Evolutionary conservation across 2,113 vertebrate species (phyloP).

Genomic region (Anguilla japonica): DNA sequence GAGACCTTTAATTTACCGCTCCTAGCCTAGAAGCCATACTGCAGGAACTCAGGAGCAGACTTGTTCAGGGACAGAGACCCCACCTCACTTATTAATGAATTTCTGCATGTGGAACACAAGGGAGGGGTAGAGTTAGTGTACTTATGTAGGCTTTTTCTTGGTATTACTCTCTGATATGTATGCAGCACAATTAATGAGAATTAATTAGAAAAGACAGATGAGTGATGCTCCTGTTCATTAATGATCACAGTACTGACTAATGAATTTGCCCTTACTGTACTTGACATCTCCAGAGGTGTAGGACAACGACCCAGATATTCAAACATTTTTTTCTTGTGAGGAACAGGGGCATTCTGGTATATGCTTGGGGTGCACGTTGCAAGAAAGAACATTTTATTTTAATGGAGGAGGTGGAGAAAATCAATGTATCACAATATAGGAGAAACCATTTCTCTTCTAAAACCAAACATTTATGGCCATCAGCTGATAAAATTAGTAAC

Average conservation of each 20-base stretch:
- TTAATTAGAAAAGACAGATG: slow-evolving; percentile 4
- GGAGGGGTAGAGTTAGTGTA: background rate
- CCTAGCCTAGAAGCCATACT: background rate
- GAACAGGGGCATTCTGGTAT: background rate
- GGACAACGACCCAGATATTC: background rate
- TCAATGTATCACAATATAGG: background rate
- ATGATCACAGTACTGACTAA: slow-evolving; percentile 10
- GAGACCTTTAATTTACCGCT: slow-evolving; percentile 12
- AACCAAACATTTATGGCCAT: no score
- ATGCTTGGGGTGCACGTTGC: background rate
- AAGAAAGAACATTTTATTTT: slow-evolving; percentile 6
- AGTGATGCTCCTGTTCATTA: slow-evolving; percentile 20
- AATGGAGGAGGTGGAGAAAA: slow-evolving; percentile 1
- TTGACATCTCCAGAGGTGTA: background rate
- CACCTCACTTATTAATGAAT: background rate
- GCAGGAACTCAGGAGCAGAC: slow-evolving; percentile 2
- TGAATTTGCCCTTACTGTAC: slow-evolving; percentile 17
- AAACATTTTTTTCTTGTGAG: background rate
- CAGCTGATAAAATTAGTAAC: no score
- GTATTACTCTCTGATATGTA: background rate
- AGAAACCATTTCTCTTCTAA: background rate
- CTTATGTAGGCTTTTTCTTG: slow-evolving; percentile 2
- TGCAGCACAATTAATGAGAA: background rate
- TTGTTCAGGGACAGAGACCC: background rate
- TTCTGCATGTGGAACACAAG: background rate